These are phyloP conservation scores for Eupithecia subfuscata DNA, from an alignment of 2,888 invertebrate genomes.

Conservation along the genomic window DNA sequence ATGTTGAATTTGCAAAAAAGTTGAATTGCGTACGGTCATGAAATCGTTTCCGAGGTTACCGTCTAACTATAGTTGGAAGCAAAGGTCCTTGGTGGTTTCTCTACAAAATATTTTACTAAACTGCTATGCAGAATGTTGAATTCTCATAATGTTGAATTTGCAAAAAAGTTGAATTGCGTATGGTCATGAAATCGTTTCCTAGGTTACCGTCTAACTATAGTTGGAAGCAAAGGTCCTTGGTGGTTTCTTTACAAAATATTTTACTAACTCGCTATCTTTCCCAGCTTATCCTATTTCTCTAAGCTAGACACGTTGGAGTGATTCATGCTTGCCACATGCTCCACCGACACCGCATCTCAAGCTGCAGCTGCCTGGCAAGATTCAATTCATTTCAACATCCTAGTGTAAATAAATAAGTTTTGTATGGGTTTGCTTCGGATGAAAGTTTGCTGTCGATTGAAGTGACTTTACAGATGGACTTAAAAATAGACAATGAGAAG, in stretches of 20 bases:
- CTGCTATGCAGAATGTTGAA: no score
- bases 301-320: constrained; percentile 2
- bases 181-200: no score
- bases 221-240: background rate
- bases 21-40: no score
- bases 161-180: no score
- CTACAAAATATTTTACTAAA: no score
- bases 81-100: no score
- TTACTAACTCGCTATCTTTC: background rate
- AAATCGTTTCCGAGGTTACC: no score
- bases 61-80: no score
- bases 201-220: background rate
- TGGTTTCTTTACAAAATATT: background rate
- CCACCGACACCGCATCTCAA: background rate
- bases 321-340: constrained; percentile 5
- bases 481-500: background rate
- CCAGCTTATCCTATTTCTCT: background rate
- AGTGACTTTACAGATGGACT: background rate
- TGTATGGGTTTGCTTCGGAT: background rate
- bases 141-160: no score
- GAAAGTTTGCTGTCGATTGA: background rate
- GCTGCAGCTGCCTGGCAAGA: background rate
- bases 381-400: constrained; percentile 3
- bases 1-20: no score
- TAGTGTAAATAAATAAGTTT: constrained; percentile 2